These are phyloP conservation scores for Andrena praecox DNA, from an alignment of 2,888 invertebrate species.

Conservation along the genomic window DNA sequence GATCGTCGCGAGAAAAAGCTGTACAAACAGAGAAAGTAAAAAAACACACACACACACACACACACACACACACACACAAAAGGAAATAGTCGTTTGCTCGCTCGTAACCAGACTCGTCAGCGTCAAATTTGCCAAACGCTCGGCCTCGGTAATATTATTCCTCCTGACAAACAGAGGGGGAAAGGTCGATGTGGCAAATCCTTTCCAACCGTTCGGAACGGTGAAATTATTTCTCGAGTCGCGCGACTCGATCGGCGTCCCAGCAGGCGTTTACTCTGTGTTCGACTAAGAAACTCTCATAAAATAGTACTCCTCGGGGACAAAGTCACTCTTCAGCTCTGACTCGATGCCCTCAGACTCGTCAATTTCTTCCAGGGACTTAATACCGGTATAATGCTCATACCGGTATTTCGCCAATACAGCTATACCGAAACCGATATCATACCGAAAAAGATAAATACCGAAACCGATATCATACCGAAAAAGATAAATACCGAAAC, in stretches of 20 bases:
- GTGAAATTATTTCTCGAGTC: conserved; percentile 27
- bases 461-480: too few relatives aligned
- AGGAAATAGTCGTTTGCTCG: background rate
- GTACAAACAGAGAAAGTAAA: background rate
- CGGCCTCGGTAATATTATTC: conserved; percentile 27
- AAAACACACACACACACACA: background rate
- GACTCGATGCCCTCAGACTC: too few relatives aligned
- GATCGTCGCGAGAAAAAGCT: background rate
- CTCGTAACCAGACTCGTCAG: conserved; percentile 26
- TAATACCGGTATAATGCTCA: too few relatives aligned
- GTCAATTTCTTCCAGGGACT: too few relatives aligned
- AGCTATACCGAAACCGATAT: too few relatives aligned
- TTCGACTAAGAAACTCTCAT: too few relatives aligned
- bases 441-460: too few relatives aligned
- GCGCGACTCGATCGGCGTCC: background rate
- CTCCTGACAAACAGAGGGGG: conserved; percentile 5
- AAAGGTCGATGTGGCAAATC: conserved; percentile 9
- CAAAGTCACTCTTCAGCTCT: too few relatives aligned
- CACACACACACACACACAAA: background rate
- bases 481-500: too few relatives aligned
- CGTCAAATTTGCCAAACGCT: conserved; percentile 49
- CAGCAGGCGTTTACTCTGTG: background rate
- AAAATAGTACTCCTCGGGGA: too few relatives aligned
- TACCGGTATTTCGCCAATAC: too few relatives aligned
- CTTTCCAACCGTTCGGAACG: conserved; percentile 16